Evolutionary conservation across 1,140 invertebrate species (phyloP).

Genomic region (Dinoponera quadriceps): DNA sequence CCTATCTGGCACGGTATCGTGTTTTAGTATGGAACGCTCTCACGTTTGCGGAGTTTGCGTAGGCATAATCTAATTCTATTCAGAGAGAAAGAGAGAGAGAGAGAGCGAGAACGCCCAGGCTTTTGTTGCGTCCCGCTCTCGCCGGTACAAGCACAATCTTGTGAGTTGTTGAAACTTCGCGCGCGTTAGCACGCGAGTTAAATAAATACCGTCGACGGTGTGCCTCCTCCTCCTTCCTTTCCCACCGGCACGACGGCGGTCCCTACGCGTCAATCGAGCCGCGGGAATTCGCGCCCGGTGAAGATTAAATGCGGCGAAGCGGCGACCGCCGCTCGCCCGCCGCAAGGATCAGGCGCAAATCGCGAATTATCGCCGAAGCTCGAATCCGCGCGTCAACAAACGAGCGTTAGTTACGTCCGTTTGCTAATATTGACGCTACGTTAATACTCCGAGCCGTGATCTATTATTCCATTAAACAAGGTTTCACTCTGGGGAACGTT

Average conservation of each 20-base stretch:
- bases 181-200: background rate
- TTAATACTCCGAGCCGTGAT: constrained; percentile 56
- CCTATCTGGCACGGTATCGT: background rate
- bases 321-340: background rate
- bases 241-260: background rate
- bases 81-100: too few species aligned
- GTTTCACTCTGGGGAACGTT: constrained; percentile 51
- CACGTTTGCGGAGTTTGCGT: background rate
- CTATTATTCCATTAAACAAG: constrained; percentile 66
- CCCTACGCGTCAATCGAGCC: constrained; percentile 13
- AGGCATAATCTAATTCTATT: background rate
- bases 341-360: constrained; percentile 50
- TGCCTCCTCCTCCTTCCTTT: too few species aligned
- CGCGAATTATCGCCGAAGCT: constrained; percentile 50
- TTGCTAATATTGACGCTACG: constrained; percentile 51
- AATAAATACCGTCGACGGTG: background rate
- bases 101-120: too few species aligned
- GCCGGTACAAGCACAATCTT: background rate
- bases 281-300: background rate
- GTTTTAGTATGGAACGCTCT: background rate
- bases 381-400: constrained; percentile 33
- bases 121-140: background rate
- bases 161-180: background rate
- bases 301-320: constrained; percentile 31
- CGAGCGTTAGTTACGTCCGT: constrained; percentile 42